A percentile compares a stretch with the other conserved stretches of the same genome.
Conservation (phyloP, 2,797 vertebrate species). For the Phalloptychus januarius region DNA sequence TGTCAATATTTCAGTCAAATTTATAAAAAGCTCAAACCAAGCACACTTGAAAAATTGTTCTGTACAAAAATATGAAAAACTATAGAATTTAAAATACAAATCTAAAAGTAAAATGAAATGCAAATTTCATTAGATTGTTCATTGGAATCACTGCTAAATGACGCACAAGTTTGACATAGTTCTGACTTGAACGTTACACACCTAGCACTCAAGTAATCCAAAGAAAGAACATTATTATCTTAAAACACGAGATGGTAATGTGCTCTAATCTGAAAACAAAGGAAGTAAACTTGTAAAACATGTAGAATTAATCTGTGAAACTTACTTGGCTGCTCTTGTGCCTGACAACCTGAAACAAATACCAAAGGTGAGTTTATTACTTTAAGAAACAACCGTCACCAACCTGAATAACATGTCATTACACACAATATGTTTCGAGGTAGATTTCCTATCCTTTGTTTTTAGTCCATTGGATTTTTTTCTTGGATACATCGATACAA, state of each 20-base stretch:
- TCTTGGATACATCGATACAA: not conserved
- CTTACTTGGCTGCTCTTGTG: constrained; percentile 32
- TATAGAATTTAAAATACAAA: not conserved
- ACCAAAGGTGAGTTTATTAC: not conserved
- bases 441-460: not conserved
- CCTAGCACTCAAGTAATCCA: not conserved
- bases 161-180: not conserved
- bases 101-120: not conserved
- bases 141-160: not conserved
- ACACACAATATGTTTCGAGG: not conserved
- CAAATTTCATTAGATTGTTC: not conserved
- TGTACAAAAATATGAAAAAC: not conserved
- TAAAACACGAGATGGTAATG: not conserved
- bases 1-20: not conserved
- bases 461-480: not conserved
- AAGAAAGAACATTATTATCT: not conserved
- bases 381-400: not conserved
- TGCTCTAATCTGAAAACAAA: not conserved
- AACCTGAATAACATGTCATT: not conserved
- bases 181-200: not conserved
- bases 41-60: not conserved
- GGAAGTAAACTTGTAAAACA: not conserved
- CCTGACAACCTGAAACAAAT: constrained; percentile 37
- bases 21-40: not conserved
- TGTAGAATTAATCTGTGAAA: not conserved